phyloP scores from a whole-genome alignment of 2,113 vertebrate genomes.

The Ciconia stormi region DNA sequence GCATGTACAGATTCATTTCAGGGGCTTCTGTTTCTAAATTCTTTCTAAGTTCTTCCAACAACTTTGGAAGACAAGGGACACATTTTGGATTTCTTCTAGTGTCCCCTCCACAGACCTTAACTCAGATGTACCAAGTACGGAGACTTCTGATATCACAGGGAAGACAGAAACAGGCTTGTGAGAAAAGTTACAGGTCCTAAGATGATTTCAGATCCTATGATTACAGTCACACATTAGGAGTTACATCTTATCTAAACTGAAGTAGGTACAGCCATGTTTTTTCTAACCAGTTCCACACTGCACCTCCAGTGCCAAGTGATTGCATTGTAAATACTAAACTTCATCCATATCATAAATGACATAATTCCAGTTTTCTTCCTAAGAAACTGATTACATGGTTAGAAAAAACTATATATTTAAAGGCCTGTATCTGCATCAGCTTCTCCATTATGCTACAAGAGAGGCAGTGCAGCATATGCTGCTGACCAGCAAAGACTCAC shows the following conservation, averaged over 20 bases:
- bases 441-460: background rate
- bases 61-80: background rate
- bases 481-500: background rate
- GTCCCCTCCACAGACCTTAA: background rate
- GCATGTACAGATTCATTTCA: background rate
- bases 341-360: background rate
- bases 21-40: background rate
- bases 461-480: background rate
- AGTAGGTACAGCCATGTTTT: background rate
- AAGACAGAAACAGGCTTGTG: background rate
- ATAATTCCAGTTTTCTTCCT: background rate
- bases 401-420: background rate
- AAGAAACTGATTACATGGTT: background rate
- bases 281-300: background rate
- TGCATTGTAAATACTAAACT: background rate
- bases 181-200: background rate
- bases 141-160: background rate
- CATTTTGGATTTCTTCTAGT: background rate
- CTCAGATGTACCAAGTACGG: background rate
- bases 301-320: background rate
- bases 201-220: background rate
- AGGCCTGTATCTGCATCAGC: background rate
- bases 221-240: background rate
- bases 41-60: background rate
- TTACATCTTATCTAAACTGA: background rate